Percentiles rank a stretch among this genome's conserved stretches.
These are phyloP conservation scores for Mohoua ochrocephala DNA, from an alignment of 2,113 vertebrate species.

Conservation along the genomic window DNA sequence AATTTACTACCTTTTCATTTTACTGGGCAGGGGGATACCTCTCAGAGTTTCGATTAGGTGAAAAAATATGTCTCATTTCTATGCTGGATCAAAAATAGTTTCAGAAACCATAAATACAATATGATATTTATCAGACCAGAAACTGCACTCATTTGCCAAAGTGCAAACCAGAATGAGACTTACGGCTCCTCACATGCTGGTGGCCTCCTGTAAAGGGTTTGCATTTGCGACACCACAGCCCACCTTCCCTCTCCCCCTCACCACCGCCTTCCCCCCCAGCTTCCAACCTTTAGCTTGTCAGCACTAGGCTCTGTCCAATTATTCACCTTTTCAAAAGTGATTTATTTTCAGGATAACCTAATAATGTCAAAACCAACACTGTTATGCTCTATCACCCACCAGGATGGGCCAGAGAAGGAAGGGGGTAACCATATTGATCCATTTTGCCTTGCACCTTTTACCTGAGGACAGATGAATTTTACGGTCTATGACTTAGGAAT, in stretches of 20 bases:
- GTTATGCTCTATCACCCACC: conserved; percentile 51
- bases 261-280: not conserved
- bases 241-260: not conserved
- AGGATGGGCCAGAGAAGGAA: conserved; percentile 10
- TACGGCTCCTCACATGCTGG: not conserved
- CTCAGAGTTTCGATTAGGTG: not conserved
- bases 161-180: not conserved
- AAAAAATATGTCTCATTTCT: conserved; percentile 4
- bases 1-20: conserved; percentile 38
- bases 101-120: not conserved
- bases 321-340: conserved; percentile 66
- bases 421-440: not conserved
- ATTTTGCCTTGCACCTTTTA: conserved; percentile 46
- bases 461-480: conserved; percentile 55
- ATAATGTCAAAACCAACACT: conserved; percentile 63
- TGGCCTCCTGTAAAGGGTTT: not conserved
- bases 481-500: conserved; percentile 39
- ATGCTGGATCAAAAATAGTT: conserved; percentile 3
- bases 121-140: not conserved
- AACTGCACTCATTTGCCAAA: not conserved
- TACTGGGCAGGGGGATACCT: not conserved
- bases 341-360: conserved; percentile 67
- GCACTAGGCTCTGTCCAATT: conserved; percentile 57
- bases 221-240: not conserved
- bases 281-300: conserved; percentile 47